phyloP scores from a whole-genome alignment of 2,797 vertebrate genomes.

The Rallus crepitans region DNA sequence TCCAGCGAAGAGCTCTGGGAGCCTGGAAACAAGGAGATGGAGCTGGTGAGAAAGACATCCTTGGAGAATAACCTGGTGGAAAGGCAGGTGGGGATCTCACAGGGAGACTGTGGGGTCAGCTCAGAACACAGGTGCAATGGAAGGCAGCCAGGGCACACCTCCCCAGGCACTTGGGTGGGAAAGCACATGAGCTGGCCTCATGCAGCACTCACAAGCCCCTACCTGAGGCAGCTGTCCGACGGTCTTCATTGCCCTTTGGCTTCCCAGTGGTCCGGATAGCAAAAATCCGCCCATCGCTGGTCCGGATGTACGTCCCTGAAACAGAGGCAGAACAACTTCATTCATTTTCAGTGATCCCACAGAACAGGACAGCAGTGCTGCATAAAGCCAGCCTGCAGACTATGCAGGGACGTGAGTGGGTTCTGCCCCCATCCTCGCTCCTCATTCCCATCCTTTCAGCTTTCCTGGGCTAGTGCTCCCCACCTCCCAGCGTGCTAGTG shows the following conservation, averaged over 20 bases:
- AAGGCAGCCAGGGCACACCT: not conserved
- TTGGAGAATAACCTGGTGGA: not conserved
- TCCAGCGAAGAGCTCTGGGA: conserved; percentile 80
- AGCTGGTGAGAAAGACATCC: not conserved
- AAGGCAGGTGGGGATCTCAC: not conserved
- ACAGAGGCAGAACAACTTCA: not conserved
- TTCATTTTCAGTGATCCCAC: not conserved
- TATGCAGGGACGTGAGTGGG: not conserved
- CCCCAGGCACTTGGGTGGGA: not conserved
- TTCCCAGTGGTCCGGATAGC: conserved; percentile 95
- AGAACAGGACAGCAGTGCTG: not conserved
- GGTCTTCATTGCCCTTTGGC: conserved; percentile 83
- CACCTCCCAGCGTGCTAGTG: not conserved
- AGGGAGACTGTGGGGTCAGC: not conserved
- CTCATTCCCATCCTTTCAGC: not conserved
- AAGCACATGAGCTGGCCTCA: not conserved
- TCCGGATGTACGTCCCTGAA: conserved; percentile 95
- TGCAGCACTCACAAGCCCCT: not conserved
- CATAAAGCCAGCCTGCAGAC: not conserved
- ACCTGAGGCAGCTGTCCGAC: conserved; percentile 86
- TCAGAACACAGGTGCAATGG: not conserved
- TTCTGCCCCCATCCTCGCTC: not conserved
- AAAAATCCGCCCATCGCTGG: conserved; percentile 96
- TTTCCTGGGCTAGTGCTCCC: not conserved
- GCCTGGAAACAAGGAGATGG: conserved; percentile 75